Base-by-base conservation (phyloP, 2,888 invertebrate genomes). In the Diarsia dahlii region DNA sequence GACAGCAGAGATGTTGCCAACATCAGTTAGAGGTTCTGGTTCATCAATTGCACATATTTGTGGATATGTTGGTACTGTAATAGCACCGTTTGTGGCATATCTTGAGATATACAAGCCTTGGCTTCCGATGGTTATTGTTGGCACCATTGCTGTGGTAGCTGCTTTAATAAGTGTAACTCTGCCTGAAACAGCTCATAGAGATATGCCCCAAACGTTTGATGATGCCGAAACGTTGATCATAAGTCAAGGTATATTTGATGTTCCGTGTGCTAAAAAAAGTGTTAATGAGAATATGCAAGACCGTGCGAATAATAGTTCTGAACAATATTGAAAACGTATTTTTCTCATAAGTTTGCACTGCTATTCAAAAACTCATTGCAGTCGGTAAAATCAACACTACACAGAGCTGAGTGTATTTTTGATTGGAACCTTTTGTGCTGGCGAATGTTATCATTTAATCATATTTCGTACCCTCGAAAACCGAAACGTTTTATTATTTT, bases 191-290 rank as follows among this genome's bases (percentile, higher is more conserved):
- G 93, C 94, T 0, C 88, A 87, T 3, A 93, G 89, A 80, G 93
- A 94, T 72, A 91, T 95, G 92, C 95, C 95, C 0, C 94, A 95
- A 76, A 93, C 94, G 0, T 95, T 95, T 85, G 93, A 94, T 13
- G 95, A 94, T 56, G 92, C 95, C 2, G 95, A 95, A 78, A 80
- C 85, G 8, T 76, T 96, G 56, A 88, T 92, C 1, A 90, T 68
- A 58, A 90, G 87, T 45, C 91, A 91, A 65, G 90, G 87, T 20
- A 88, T 93, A 48, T 93, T 93, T 81, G 93, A 93, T 48, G 80
- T 95, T 28, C 93, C 94, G n/a, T 92, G 84, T 87, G 89, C 87
- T 73, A 80, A 69, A 77, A 74, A 88, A 65, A 5, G n/a, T 34
- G 23, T 54, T 20, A 9, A 64, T 60, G 74, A 4, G 0, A 62